Percentiles rank a stretch among this genome's conserved stretches.
Conservation (phyloP, 2,113 vertebrate species). For the Puffinus mauretanicus region DNA sequence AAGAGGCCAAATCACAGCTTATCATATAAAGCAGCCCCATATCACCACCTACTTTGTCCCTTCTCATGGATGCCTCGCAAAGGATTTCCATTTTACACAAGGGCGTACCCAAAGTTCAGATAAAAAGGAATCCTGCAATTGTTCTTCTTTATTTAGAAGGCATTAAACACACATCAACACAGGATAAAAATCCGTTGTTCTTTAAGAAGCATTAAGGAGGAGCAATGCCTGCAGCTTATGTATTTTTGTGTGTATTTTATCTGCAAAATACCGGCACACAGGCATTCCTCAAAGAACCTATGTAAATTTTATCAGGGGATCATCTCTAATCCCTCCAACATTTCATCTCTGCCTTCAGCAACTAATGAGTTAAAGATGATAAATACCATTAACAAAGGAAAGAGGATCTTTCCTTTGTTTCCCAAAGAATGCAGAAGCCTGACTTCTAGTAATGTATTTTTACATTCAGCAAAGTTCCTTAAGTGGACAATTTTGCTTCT, state of each 20-base stretch:
- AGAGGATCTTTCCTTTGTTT: constrained; percentile 68
- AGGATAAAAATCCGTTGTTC: not conserved
- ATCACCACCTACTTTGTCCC: not conserved
- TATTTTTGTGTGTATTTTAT: not conserved
- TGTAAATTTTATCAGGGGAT: not conserved
- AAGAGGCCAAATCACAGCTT: not conserved
- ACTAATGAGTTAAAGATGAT: constrained; percentile 68
- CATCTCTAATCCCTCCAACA: not conserved
- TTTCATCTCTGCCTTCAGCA: constrained; percentile 34
- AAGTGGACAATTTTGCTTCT: not conserved
- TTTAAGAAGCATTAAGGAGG: not conserved
- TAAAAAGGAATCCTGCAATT: constrained; percentile 15
- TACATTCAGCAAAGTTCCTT: not conserved
- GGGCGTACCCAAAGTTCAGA: constrained; percentile 1
- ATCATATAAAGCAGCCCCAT: not conserved
- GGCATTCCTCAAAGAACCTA: not conserved
- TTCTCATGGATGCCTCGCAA: not conserved
- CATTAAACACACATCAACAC: not conserved
- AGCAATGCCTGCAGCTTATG: not conserved
- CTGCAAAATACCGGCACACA: not conserved
- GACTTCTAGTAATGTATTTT: constrained; percentile 24
- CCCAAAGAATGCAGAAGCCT: constrained; percentile 36
- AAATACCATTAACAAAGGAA: constrained; percentile 69
- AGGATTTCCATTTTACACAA: constrained; percentile 27
- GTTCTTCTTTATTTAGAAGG: not conserved